Percentiles rank a stretch among this genome's conserved stretches.
Conservation (phyloP, 2,797 vertebrate species). For the Thaleichthys pacificus region DNA sequence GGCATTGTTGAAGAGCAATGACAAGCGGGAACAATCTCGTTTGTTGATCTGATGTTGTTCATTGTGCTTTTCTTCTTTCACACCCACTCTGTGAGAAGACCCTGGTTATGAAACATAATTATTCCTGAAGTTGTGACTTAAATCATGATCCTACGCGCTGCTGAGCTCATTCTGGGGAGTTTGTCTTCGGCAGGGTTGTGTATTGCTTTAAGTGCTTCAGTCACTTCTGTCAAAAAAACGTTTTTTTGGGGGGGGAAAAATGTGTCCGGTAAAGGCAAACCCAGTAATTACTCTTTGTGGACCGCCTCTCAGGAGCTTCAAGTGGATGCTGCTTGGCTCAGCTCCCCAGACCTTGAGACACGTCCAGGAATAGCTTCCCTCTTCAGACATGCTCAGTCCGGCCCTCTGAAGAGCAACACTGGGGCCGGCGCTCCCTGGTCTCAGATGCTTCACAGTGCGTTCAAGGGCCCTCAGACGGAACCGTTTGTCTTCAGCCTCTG, state of each 20-base stretch:
- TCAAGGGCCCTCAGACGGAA: constrained; percentile 41
- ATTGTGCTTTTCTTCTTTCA: too few species aligned
- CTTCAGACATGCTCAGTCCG: constrained; percentile 43
- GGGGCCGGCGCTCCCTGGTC: constrained; percentile 33
- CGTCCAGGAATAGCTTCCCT: constrained; percentile 51
- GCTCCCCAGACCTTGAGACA: constrained; percentile 43
- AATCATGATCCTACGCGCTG: too few species aligned
- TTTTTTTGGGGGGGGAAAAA: constrained; percentile 32
- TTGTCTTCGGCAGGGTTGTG: constrained; percentile 20
- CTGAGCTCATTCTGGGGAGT: too few species aligned
- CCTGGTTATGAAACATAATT: too few species aligned
- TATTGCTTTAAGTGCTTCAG: constrained; percentile 28
- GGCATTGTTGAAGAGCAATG: too few species aligned
- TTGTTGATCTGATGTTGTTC: too few species aligned
- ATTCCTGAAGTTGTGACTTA: too few species aligned
- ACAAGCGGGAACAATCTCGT: too few species aligned
- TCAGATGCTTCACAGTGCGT: constrained; percentile 46
- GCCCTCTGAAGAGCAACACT: constrained; percentile 45
- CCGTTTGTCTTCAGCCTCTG: constrained; percentile 40
- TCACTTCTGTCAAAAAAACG: constrained; percentile 25
- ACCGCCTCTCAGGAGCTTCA: constrained; percentile 19
- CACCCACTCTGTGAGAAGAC: too few species aligned
- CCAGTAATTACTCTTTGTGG: constrained; percentile 48
- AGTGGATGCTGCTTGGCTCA: constrained; percentile 19
- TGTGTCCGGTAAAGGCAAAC: constrained; percentile 35